phyloP scores from a whole-genome alignment of 2,113 vertebrate genomes.

The Channa argus region DNA sequence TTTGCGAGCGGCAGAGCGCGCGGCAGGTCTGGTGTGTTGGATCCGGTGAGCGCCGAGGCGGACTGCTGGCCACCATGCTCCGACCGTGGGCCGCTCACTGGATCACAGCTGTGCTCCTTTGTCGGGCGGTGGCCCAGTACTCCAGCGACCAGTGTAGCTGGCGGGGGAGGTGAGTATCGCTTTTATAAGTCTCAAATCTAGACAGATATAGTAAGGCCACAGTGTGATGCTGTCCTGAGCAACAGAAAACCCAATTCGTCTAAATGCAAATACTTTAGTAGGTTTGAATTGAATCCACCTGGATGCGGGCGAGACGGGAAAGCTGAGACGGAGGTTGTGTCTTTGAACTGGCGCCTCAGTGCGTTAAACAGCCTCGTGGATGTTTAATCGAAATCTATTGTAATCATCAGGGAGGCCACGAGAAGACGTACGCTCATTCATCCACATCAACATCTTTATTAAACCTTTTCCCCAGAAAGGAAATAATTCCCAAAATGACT shows the following conservation, averaged over 20 bases:
- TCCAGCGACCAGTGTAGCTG: slow-evolving; percentile 95
- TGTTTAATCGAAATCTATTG: slow-evolving; percentile 15
- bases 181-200: no score
- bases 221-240: no score
- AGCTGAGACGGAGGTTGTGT: slow-evolving; percentile 1
- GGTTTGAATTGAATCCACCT: no score
- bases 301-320: background rate
- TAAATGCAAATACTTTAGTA: no score
- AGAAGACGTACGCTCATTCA: background rate
- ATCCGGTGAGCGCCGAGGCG: slow-evolving; percentile 29
- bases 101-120: slow-evolving; percentile 78
- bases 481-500: no score
- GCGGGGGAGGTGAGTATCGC: slow-evolving; percentile 89
- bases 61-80: slow-evolving; percentile 48
- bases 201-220: no score
- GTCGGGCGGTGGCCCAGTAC: slow-evolving; percentile 86
- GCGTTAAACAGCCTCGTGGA: background rate
- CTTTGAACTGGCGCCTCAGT: slow-evolving; percentile 13
- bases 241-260: no score
- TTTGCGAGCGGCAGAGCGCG: slow-evolving; percentile 16
- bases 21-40: slow-evolving; percentile 21
- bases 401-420: background rate
- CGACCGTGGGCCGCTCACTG: slow-evolving; percentile 63
- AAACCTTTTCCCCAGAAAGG: no score
- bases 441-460: no score